Conservation (phyloP, 2,888 invertebrate species). For the Trachelus iudaicus region DNA sequence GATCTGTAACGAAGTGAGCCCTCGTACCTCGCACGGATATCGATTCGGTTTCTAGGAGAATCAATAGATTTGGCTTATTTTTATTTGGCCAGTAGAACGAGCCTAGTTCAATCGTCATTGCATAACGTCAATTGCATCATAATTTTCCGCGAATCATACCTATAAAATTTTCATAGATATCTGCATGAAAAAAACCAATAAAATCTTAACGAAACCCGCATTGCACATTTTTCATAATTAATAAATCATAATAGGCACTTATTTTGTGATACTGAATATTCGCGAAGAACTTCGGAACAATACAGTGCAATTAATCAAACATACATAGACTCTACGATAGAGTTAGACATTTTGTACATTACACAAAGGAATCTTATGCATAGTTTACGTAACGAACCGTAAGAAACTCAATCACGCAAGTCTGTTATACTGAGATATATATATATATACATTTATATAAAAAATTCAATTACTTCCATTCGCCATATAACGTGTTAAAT, state of each 20-base stretch:
- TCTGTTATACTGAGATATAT: neutral
- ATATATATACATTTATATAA: neutral
- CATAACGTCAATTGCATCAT: neutral
- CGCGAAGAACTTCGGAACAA: neutral
- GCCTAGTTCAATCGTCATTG: neutral
- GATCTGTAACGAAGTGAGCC: constrained; percentile 52
- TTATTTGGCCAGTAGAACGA: constrained; percentile 28
- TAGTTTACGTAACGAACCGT: neutral
- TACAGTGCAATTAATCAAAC: neutral
- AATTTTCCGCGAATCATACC: neutral
- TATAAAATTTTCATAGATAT: no score
- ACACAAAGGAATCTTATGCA: neutral
- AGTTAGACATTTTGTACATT: neutral
- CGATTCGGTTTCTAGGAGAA: constrained; percentile 57
- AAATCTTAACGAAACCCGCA: no score
- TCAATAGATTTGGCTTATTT: constrained; percentile 52
- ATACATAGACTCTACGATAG: neutral
- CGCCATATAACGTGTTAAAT: no score
- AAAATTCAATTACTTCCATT: no score
- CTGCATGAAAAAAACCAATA: no score
- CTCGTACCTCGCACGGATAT: constrained; percentile 55
- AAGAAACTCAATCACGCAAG: neutral
- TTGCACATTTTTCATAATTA: neutral
- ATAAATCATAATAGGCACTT: neutral
- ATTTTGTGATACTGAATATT: neutral